Base-by-base conservation (phyloP, 2,888 invertebrate species). In the Noctua pronuba region DNA sequence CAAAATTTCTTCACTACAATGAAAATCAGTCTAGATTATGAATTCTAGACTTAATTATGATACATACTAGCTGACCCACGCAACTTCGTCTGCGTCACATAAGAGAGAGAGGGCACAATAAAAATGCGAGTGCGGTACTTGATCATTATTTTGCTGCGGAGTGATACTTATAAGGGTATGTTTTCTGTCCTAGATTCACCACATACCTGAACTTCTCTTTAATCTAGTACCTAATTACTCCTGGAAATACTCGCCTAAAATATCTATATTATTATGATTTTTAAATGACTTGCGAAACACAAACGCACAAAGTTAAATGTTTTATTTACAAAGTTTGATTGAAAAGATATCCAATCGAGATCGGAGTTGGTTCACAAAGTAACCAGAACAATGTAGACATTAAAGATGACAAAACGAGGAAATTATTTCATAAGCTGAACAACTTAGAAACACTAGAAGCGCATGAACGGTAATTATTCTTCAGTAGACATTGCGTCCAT, bases 401-500 rank as follows among this genome's bases (percentile, higher is more conserved):
- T 35, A 38, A 49, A 46, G 21, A 72, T 78, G 16, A 38, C n/a
- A 65, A n/a, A 28, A 38, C 13, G 18, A 38, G 8, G 46, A 41
- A 13, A 65, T 73, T n/a, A 41, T 78, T 62, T 38, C 79, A 41
- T n/a, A 46, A 49, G 65, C 52, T 18, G 2, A 38, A 44, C 52
- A n/a, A 46, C 21, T 44, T 55, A 5, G 67, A 81, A 55, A n/a
- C 28, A 21, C 44, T 62, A 5, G 62, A 81, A 55, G n/a, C 24
- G 35, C 35, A 46, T 80, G 38, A n/a, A 49, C 16, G 1, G 5
- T 38, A 38, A 82, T 82, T 67, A 41, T 62, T 28, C 58, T 35
- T 49, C 21, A 64, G 75, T 38, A 35, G 11, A 16, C 16, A n/a
- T 77, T 71, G 65, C 65, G 18, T 5, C 64, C 38, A n/a, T 41